phyloP scores from a whole-genome alignment of 1,140 invertebrate genomes.

The Melanaphis sacchari region DNA sequence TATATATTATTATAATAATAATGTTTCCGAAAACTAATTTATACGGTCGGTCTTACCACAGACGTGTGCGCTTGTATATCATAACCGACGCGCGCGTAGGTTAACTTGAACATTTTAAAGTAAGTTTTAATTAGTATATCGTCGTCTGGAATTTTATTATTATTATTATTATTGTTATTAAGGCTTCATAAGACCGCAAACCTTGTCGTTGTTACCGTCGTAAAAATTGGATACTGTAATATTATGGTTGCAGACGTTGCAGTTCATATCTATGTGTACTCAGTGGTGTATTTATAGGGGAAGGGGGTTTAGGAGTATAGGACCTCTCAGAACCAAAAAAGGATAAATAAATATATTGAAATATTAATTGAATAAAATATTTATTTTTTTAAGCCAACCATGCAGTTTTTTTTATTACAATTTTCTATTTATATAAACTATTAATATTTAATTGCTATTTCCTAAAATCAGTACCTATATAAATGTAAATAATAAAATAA shows the following conservation, averaged over 20 bases:
- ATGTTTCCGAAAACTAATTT: conserved; percentile 39
- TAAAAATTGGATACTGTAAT: neutral
- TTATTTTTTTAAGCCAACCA: too few relatives aligned
- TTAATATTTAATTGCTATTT: too few relatives aligned
- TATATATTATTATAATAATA: conserved; percentile 8
- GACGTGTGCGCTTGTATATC: neutral
- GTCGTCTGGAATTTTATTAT: neutral
- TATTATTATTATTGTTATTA: neutral
- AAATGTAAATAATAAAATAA: too few relatives aligned
- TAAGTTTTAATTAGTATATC: conserved; percentile 42
- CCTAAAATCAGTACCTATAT: too few relatives aligned
- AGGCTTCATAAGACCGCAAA: neutral
- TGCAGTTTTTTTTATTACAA: too few relatives aligned
- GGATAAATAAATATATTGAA: too few relatives aligned
- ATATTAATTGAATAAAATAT: too few relatives aligned
- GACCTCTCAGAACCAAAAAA: too few relatives aligned
- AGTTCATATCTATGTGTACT: too few relatives aligned
- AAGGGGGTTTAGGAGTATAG: too few relatives aligned
- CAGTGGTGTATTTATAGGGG: too few relatives aligned
- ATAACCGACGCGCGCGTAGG: neutral
- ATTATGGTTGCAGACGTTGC: neutral
- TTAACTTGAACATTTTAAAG: neutral
- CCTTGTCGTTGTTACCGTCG: neutral
- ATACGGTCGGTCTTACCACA: neutral
- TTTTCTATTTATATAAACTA: too few relatives aligned